Base-by-base conservation (phyloP, 1,140 invertebrate genomes). In the Bombus difficillimus region DNA sequence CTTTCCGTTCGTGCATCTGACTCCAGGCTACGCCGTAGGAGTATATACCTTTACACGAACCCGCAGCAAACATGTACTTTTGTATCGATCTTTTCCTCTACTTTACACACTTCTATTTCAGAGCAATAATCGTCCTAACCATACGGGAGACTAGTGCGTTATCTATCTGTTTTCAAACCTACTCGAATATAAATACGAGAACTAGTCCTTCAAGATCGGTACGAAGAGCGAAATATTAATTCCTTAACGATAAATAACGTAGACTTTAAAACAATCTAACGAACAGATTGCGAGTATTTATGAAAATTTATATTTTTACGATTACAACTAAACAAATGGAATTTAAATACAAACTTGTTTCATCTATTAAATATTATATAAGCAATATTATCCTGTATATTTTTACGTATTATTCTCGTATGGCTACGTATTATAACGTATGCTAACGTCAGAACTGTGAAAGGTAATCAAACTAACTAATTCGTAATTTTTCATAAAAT, bases 131-230 rank as follows among this genome's bases (percentile, higher is more conserved):
- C 83, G 86, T 79, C 85, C 79, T 62, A 53, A 41, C 87, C 74
- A 74, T 74, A 72, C 84, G 78, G 73, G 39, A 74, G 47, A 66
- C 77, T 57, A 66, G 81, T 41, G 32, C 68, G 73, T 85, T 87
- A 85, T 75, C 86, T 85, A 83, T 82, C 69, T 69, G 59, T 88
- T 88, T 88, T 78, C 73, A 79, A 89, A 76, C 82, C 37, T 82
- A 3, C 8, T 37, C 39, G 47, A 85, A 85, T 76, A 77, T 22
- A 47, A 47, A 47, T 47, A 53, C 5, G 47, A 77, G 73, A 69
- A 79, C 37, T 25, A 37, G 59, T 57, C 15, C 8, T 6, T 9
- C 13, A 10, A 59, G 15, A 15, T 1, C 2, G 1, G 12, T 1
- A 22, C 10, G 10, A 71, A 41, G 0, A 9, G 18, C 22, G 25